A percentile compares a stretch with the other conserved stretches of the same genome.
Conservation (phyloP, 2,888 invertebrate species). For the Plemyria rubiginata region DNA sequence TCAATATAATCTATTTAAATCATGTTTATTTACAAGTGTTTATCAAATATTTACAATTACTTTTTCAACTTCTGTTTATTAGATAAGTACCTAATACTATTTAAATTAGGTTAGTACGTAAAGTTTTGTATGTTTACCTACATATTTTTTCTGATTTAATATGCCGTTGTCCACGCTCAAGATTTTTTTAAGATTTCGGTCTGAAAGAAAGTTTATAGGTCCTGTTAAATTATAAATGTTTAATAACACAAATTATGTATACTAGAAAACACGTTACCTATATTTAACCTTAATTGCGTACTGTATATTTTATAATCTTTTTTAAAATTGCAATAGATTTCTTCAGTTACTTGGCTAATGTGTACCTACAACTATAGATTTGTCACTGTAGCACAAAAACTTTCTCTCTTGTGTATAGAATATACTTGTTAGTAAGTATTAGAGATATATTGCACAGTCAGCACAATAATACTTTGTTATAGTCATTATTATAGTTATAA, state of each 20-base stretch:
- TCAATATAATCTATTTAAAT: constrained; percentile 18
- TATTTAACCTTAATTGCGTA: constrained; percentile 23
- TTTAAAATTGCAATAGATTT: constrained; percentile 27
- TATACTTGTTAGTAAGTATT: constrained; percentile 52
- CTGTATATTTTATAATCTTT: constrained; percentile 28
- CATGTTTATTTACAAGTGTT: constrained; percentile 32
- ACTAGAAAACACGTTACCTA: constrained; percentile 25
- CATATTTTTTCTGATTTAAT: constrained; percentile 8
- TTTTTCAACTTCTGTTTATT: constrained; percentile 18
- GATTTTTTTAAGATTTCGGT: constrained; percentile 17
- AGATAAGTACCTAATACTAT: constrained; percentile 13
- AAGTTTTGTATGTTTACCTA: constrained; percentile 14
- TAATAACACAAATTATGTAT: constrained; percentile 8
- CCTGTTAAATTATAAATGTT: constrained; percentile 17
- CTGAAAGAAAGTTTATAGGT: constrained; percentile 12
- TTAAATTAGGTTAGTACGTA: constrained; percentile 15
- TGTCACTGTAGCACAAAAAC: constrained; percentile 60
- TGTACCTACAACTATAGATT: constrained; percentile 28
- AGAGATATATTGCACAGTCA: constrained; percentile 62
- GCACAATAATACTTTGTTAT: constrained; percentile 65
- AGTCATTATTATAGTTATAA: constrained; percentile 49
- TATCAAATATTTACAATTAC: constrained; percentile 27
- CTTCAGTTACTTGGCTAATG: constrained; percentile 13
- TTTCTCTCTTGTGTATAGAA: constrained; percentile 56
- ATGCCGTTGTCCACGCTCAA: constrained; percentile 30